Percentiles rank a stretch among this genome's conserved stretches.
Conservation (phyloP, 2,797 vertebrate species). For the Iguana delicatissima region DNA sequence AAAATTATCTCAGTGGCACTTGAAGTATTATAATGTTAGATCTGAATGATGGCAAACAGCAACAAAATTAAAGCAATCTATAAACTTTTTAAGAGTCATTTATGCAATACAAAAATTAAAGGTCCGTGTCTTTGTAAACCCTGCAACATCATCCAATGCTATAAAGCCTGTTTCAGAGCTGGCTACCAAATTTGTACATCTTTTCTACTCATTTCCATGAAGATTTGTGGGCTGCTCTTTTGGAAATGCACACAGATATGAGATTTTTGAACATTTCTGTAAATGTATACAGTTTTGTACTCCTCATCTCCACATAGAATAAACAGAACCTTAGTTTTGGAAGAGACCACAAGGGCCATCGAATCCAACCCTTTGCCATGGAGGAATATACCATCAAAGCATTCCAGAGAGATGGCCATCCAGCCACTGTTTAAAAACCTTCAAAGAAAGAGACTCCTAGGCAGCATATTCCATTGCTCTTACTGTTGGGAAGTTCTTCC, state of each 20-base stretch:
- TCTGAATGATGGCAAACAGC: neutral
- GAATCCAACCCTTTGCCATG: no score
- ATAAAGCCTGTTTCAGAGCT: neutral
- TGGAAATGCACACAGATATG: neutral
- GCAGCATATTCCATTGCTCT: no score
- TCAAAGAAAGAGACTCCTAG: no score
- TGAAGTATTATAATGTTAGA: conserved; percentile 18
- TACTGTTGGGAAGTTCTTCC: no score
- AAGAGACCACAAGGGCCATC: no score
- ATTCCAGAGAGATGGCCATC: no score
- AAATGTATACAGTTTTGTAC: no score
- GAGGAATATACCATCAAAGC: no score
- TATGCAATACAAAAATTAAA: neutral
- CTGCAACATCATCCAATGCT: neutral
- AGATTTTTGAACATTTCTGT: no score
- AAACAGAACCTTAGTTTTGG: neutral
- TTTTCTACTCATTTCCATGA: neutral
- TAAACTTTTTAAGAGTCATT: neutral
- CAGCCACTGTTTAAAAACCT: no score
- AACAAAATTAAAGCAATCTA: neutral
- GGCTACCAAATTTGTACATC: neutral
- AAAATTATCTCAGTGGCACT: neutral
- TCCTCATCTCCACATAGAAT: neutral
- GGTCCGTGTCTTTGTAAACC: neutral
- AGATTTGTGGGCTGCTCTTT: neutral